A percentile compares a stretch with the other conserved stretches of the same genome.
Evolutionary conservation across 2,888 invertebrate species (phyloP).

Genomic region (Agrypnus murinus): DNA sequence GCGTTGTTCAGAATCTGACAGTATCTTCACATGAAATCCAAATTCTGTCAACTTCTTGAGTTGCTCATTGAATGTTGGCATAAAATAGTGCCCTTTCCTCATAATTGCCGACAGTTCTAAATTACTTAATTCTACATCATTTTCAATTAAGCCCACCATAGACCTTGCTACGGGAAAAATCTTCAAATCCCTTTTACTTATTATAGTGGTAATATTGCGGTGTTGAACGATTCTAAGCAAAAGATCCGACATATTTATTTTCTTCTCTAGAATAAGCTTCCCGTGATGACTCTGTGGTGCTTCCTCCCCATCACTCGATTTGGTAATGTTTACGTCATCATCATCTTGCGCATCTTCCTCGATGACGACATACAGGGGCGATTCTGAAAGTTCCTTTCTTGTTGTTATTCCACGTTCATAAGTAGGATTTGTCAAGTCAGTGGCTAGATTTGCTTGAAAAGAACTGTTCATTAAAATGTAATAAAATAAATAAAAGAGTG

Average conservation of each 20-base stretch:
- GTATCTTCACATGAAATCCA: background rate
- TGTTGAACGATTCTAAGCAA: background rate
- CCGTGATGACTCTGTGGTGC: background rate
- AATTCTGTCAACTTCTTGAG: background rate
- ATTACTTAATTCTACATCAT: background rate
- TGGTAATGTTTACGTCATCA: background rate
- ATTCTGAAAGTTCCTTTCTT: background rate
- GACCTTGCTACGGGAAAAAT: background rate
- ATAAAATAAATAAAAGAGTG: background rate
- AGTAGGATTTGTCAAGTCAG: background rate
- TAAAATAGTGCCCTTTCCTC: background rate
- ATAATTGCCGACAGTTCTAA: background rate
- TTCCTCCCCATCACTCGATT: background rate
- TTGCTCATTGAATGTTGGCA: background rate
- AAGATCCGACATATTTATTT: background rate
- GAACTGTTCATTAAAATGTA: background rate
- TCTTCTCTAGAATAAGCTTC: background rate
- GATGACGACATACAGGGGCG: background rate
- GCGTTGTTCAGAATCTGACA: too few species aligned
- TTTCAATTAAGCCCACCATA: background rate
- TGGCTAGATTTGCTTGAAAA: background rate
- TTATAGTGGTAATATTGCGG: background rate
- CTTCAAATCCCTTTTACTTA: too few species aligned
- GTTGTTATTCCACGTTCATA: background rate
- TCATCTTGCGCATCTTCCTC: background rate